These are phyloP conservation scores for Muscina levida DNA, from an alignment of 2,888 invertebrate genomes.

Conservation along the genomic window DNA sequence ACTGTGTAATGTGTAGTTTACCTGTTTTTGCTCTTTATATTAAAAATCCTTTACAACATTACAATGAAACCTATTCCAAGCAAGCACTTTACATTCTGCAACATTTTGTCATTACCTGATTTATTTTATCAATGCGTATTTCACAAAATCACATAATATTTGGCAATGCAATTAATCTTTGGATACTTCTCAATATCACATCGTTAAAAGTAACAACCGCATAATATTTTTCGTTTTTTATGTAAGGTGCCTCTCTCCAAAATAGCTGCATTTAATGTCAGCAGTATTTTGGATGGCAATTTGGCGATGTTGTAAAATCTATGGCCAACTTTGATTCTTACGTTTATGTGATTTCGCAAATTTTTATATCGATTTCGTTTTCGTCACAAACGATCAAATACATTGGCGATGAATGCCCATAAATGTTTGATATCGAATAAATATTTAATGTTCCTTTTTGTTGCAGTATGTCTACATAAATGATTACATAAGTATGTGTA, in stretches of 20 bases:
- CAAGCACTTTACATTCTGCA: no score
- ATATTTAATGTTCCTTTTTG: conserved; percentile 52
- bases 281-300: conserved; percentile 53
- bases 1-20: no score
- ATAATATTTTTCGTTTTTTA: conserved; percentile 8
- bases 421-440: conserved; percentile 62
- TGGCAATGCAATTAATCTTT: no score
- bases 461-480: conserved; percentile 25
- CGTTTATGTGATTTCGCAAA: not conserved
- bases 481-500: not conserved
- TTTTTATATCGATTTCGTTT: conserved; percentile 13
- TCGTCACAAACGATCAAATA: not conserved
- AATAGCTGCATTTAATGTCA: conserved; percentile 59
- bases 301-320: no score
- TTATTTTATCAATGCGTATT: no score
- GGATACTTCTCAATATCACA: conserved; percentile 2
- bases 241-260: conserved; percentile 42
- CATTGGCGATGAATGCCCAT: conserved; percentile 28
- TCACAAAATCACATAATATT: no score
- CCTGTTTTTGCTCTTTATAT: no score
- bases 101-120: no score
- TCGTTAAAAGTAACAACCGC: conserved; percentile 33
- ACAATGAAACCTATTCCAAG: no score
- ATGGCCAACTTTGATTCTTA: no score
- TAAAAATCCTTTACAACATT: no score